A percentile compares a stretch with the other conserved stretches of the same genome.
These are phyloP conservation scores for Podabrus alpinus DNA, from an alignment of 2,888 invertebrate genomes.

Conservation along the genomic window DNA sequence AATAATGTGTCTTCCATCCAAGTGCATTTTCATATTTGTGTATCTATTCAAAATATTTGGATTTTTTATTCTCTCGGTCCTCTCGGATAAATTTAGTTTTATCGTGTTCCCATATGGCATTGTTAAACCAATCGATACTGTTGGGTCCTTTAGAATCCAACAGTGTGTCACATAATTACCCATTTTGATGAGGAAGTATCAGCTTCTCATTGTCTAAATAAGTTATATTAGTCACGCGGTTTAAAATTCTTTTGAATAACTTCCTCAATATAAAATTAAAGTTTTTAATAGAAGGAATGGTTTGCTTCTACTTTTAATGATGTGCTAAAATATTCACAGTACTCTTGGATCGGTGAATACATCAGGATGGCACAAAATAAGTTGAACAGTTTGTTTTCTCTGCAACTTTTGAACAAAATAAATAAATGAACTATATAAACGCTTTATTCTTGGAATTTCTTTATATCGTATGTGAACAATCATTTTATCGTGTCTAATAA, in stretches of 20 bases:
- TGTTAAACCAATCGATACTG: neutral
- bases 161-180: neutral
- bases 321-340: neutral
- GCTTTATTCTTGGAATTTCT: too few relatives aligned
- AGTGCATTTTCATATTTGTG: conserved; percentile 1
- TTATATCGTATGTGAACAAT: too few relatives aligned
- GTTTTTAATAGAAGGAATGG: neutral
- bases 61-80: neutral
- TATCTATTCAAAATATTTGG: neutral
- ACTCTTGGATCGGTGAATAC: neutral
- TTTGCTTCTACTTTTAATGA: neutral
- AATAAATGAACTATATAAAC: too few relatives aligned
- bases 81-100: neutral
- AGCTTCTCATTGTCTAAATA: neutral
- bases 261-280: neutral
- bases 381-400: too few relatives aligned
- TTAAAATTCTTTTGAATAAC: neutral
- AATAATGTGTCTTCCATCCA: neutral
- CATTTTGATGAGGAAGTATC: neutral
- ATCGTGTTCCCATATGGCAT: neutral
- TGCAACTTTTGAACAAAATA: too few relatives aligned
- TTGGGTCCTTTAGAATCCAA: neutral
- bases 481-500: too few relatives aligned
- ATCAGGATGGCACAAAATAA: too few relatives aligned
- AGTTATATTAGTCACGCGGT: neutral